Base-by-base conservation (phyloP, 1,140 invertebrate genomes). In the Atta cephalotes region DNA sequence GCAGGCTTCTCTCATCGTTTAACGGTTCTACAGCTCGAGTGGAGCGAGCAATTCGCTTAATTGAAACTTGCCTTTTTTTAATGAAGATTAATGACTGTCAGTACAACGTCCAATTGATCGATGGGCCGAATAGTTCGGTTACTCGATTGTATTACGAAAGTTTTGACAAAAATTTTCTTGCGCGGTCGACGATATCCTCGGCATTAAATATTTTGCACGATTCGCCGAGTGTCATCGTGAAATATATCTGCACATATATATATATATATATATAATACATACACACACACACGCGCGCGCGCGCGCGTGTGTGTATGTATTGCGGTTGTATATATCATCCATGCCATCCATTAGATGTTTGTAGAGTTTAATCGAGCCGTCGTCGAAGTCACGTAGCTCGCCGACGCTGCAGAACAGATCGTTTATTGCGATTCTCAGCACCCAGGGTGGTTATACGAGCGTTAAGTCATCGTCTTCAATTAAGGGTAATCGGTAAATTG, bases 401-500 rank as follows among this genome's bases (percentile, higher is more conserved):
- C 91, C 87, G 90, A 93, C 92, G 91, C 90, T 91, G 92, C 92
- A 92, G 87, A 92, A 90, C 89, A 93, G 89, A 93, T 93, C 91
- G 92, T 89, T 93, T 92, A 92, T 93, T 90, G 90, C 89, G 86
- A 92, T 90, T 89, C 89, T 78, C 78, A 62, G 70, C 87, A 86
- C 87, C 91, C 82, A 28, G 62, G 58, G 87, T 89, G 86, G 88
- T 88, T 87, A 87, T 91, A 90, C 89, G 90, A 86, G 78, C 92
- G 92, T 93, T 93, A 94, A 94, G 92, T 94, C 93, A 93, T 92
- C 93, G 93, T 93, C 94, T 94, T 94, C 94, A 94, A 95, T 94
- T 94, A 95, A 93, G 93, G 93, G 90, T 95, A 95, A 95, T 94
- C 94, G 92, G 93, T 94, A 95, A 94, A 95, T 95, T 94, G 93